Base-by-base conservation (phyloP, 2,888 invertebrate genomes). In the Clunio marinus region DNA sequence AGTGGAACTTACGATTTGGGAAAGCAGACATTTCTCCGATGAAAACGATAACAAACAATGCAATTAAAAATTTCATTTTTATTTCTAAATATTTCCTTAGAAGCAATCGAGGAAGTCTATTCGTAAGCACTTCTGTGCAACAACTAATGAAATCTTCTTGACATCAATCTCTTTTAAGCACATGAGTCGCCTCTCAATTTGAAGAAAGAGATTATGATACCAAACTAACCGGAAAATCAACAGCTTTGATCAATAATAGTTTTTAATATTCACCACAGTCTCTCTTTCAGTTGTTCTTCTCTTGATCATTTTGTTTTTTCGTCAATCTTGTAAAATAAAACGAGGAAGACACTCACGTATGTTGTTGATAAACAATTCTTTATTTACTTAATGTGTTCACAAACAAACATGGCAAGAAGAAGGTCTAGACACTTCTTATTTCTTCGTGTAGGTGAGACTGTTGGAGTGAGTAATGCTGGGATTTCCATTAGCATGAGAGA, bases 401-500 rank as follows among this genome's bases (percentile, higher is more conserved):
- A n/a, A n/a, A 7, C 45, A 15, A 45, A n/a, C 17, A 13, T 15
- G 3, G 3, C 13, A 45, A 45, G 45, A 7, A 13, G 17, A 45
- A 7, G 13, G 4, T 32, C 10, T 7, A 32, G 10, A 7, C 10
- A 32, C 5, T 10, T 10, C 5, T 7, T 32, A 5, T 5, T 45
- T 27, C 25, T 59, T 32, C 8, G 32, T 59, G 35, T 32, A 59
- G 7, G 59, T 20, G 15, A 59, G n/a, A 20, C 13, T 15, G 35
- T 59, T 59, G 8, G 59, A 32, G 7, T 20, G 7, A 3, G 57
- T 13, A 25, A 4, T n/a, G 15, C 32, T 2, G 8, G 32, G 51
- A 5, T 51, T 24, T 5, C 66, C 66, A 24, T 45, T 45, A 20
- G 45, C 46, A 51, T 45, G n/a, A 2, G 66, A 66, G 55, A 66